Evolutionary conservation across 53 echinoderm and acorn worm genomes (phyloP).

Genomic region (Crossaster papposus): DNA sequence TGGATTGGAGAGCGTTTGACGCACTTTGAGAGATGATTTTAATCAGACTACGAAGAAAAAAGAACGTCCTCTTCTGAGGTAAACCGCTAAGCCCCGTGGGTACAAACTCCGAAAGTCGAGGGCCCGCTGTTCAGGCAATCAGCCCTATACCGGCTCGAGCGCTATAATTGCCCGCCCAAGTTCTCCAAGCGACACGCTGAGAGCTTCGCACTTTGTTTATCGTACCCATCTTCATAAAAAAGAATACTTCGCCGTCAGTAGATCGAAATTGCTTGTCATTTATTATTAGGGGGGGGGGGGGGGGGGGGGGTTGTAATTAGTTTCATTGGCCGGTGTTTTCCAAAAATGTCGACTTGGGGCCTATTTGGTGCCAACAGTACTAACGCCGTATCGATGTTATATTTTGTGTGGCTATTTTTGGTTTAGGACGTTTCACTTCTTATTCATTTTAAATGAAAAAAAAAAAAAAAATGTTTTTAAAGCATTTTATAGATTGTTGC

Average conservation of each 20-base stretch:
- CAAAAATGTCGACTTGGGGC: too few species aligned
- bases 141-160: conserved; percentile 20
- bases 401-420: not conserved
- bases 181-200: not conserved
- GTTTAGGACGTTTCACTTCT: too few species aligned
- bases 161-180: conserved; percentile 8
- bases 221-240: conserved; percentile 13
- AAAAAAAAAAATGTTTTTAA: too few species aligned
- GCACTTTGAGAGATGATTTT: not conserved
- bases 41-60: conserved; percentile 18
- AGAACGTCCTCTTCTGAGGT: not conserved
- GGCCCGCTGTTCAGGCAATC: not conserved
- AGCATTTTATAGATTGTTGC: too few species aligned
- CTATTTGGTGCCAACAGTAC: not conserved
- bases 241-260: not conserved
- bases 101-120: conserved; percentile 28
- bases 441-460: too few species aligned
- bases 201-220: not conserved
- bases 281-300: not conserved
- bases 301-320: not conserved
- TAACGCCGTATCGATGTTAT: not conserved
- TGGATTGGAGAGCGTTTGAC: conserved; percentile 9
- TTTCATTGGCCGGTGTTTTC: not conserved
- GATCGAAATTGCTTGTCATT: conserved; percentile 23
- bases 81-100: not conserved